Evolutionary conservation across 2,113 vertebrate genomes (phyloP).

Genomic region (Cyprinodon brontotheroides): DNA sequence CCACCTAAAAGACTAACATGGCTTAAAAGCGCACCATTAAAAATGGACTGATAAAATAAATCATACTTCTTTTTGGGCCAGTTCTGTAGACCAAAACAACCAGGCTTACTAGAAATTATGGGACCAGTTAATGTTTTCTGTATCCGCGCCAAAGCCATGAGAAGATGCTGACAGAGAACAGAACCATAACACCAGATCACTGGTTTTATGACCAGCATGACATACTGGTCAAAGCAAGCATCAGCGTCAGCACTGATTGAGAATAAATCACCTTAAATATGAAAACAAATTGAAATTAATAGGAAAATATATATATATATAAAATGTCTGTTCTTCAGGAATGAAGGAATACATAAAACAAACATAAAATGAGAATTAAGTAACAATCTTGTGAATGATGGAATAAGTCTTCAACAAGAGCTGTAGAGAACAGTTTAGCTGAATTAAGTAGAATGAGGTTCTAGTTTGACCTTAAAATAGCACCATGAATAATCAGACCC

Average conservation of each 20-base stretch:
- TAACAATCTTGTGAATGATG: not conserved
- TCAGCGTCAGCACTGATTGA: constrained; percentile 62
- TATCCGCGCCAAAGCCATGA: no score
- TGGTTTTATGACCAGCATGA: constrained; percentile 14
- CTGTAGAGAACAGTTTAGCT: not conserved
- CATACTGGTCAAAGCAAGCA: constrained; percentile 27
- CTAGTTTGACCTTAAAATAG: not conserved
- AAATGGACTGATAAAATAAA: no score
- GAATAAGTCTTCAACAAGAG: no score
- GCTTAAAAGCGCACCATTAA: no score
- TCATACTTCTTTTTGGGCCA: no score
- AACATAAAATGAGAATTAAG: not conserved
- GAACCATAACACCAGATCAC: not conserved
- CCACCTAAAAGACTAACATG: no score
- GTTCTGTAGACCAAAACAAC: no score
- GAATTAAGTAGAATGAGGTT: not conserved
- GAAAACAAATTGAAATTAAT: constrained; percentile 17
- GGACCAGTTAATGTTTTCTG: no score
- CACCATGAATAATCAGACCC: not conserved
- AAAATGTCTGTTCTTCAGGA: not conserved
- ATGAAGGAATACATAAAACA: not conserved
- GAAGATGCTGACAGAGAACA: not conserved
- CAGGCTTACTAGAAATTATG: no score
- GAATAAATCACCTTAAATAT: constrained; percentile 23
- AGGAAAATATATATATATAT: not conserved